Base-by-base conservation (phyloP, 2,888 invertebrate genomes). In the Xestia sexstrigata region DNA sequence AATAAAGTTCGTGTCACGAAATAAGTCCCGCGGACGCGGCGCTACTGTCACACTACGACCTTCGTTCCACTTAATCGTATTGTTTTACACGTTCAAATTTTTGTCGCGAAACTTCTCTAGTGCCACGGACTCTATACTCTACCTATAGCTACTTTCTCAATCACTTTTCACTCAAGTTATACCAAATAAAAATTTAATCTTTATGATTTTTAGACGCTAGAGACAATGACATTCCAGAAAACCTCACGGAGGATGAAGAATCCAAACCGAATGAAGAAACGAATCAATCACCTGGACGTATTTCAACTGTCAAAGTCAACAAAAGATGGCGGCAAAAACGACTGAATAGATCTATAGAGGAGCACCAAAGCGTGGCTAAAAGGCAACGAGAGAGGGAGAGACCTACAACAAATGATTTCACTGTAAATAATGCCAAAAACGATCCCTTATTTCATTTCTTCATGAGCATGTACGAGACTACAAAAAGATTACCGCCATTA, bases 391-490 rank as follows among this genome's bases (percentile, higher is more conserved):
- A 39, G 13, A 63, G 23, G 39, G 63, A 63, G 6, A 39, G 6
- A 2, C 63, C 39, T 23, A 13, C 23, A 39, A 23, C 63, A 63
- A 63, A 63, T 39, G 23, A 63, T 63, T 63, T 39, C 15, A 63
- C 39, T 23, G 63, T 63, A 35, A 63, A 35, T 13, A 63, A 63
- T 13, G 23, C 39, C 0, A 63, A 39, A 39, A 39, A 63, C 13
- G 63, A 63, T 13, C 63, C 63, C 0, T 20, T 63, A 39, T 63
- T 63, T 63, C 63, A 63, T 63, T 63, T 63, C 39, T 63, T 63
- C 39, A 63, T 63, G 63, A 63, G 63, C 39, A 63, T 63, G 63
- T 63, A 63, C 2, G 63, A 63, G 13, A 63, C 63, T 13, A 39
- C 63, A 13, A 63, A 63, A 42, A 65, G 23, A 39, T 63, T 63